Percentiles rank a stretch among this genome's conserved stretches.
Conservation (phyloP, 2,113 vertebrate genomes). For the Syngnathus scovelli region DNA sequence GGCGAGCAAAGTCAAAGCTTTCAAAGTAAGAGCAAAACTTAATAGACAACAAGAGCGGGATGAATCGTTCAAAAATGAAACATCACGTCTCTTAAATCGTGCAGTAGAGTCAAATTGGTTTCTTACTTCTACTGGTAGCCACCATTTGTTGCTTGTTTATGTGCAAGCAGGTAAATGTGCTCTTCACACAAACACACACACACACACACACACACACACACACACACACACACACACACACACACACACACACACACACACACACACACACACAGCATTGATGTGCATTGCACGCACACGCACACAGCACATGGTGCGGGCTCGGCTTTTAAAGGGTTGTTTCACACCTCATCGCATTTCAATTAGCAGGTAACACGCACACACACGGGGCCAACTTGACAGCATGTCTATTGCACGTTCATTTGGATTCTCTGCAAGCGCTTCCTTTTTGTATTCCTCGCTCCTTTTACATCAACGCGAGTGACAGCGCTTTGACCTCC, state of each 20-base stretch:
- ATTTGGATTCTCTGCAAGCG: conserved; percentile 66
- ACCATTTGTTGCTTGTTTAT: neutral
- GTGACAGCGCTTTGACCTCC: conserved; percentile 64
- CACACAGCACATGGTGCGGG: conserved; percentile 43
- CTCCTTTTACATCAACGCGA: conserved; percentile 55
- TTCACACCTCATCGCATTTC: conserved; percentile 72
- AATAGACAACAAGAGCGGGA: too few species aligned
- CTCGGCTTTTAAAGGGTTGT: conserved; percentile 67
- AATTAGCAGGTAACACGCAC: conserved; percentile 63
- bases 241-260: neutral
- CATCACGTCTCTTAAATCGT: too few species aligned
- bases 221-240: conserved; percentile 11
- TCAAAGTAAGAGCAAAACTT: conserved; percentile 1
- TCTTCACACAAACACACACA: neutral
- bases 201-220: neutral
- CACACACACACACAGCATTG: neutral
- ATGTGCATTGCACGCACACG: conserved; percentile 9
- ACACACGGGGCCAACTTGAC: conserved; percentile 35
- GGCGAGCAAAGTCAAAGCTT: conserved; percentile 14
- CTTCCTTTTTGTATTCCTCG: conserved; percentile 44
- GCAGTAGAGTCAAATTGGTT: too few species aligned
- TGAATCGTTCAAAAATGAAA: neutral
- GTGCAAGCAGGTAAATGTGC: conserved; percentile 27
- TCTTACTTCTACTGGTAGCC: neutral
- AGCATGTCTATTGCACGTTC: conserved; percentile 60